Evolutionary conservation across 2,113 vertebrate genomes (phyloP), one percentile per base, ranked within the genome.

Genomic region (Heterotilapia buettikoferi): DNA sequence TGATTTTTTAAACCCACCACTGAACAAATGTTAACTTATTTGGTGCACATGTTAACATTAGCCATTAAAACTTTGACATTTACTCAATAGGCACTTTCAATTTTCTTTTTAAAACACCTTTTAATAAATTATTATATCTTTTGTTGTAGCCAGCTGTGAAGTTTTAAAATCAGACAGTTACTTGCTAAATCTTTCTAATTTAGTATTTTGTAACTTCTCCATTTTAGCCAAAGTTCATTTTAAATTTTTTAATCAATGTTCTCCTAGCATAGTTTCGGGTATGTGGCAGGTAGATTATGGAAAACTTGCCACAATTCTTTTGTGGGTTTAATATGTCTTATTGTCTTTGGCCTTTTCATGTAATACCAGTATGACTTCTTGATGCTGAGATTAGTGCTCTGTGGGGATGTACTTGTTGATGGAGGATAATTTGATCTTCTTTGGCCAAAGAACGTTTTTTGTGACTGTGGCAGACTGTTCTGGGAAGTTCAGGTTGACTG

Each of bases 61-160:
- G 29, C 57, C 9, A 33, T 61, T 61, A 19, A 33, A 63, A 11
- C 33, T 11, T 19, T 33, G 59, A 33, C 59, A 19, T 63, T 63
- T 63, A 33, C 59, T 33, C 59, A 33, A 36, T 11, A 36, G 59
- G 9, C 31, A 36, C 6, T 36, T 63, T 63, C 9, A 0, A 11
- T 63, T 63, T 63, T 63, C 3, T 63, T 63, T 63, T 63, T 63
- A 63, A n/a, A n/a, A n/a, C n/a, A n/a, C n/a, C n/a, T n/a, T n/a
- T n/a, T 63, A n/a, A 63, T 63, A 63, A 63, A 19, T 33, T 33
- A 3, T 63, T 63, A 63, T 11, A 36, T 5, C 18, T 63, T 63
- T 63, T 11, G 59, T 33, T 63, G 59, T 11, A 63, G 59, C 59
- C 59, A 63, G 59, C 0, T 63, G 59, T 9, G 0, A 63, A 5